Percentiles rank a stretch among this genome's conserved stretches.
Evolutionary conservation across 2,888 invertebrate genomes (phyloP).

Genomic region (Rhagonycha fulva): DNA sequence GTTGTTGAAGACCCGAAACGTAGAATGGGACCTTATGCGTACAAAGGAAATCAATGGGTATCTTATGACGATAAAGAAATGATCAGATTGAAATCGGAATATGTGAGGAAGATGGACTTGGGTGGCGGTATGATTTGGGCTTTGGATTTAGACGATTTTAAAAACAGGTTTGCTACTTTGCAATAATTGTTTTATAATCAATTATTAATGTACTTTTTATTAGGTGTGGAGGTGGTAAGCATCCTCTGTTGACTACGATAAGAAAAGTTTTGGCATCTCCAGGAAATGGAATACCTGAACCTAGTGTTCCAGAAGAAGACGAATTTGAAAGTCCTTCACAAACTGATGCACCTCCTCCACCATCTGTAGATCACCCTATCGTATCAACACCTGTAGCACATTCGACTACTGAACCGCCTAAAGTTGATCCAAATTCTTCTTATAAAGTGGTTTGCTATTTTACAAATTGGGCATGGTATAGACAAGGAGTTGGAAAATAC

Average conservation of each 20-base stretch:
- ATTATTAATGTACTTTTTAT: not conserved
- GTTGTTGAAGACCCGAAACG: conserved; percentile 77
- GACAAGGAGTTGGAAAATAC: conserved; percentile 80
- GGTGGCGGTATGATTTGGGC: conserved; percentile 94
- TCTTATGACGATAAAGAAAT: conserved; percentile 84
- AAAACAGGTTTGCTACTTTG: conserved; percentile 53
- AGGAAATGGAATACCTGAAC: conserved; percentile 42
- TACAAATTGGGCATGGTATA: conserved; percentile 94
- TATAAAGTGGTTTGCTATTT: conserved; percentile 90
- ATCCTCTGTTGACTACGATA: conserved; percentile 80
- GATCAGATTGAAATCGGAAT: conserved; percentile 78
- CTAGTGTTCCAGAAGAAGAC: conserved; percentile 30
- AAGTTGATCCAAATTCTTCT: conserved; percentile 43
- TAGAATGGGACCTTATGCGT: conserved; percentile 87
- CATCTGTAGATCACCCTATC: conserved; percentile 19
- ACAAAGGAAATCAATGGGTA: conserved; percentile 89
- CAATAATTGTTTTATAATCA: not conserved
- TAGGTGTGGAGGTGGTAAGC: conserved; percentile 77
- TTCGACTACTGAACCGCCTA: conserved; percentile 31
- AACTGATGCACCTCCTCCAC: not conserved
- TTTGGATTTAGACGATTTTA: conserved; percentile 85
- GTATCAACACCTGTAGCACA: conserved; percentile 27
- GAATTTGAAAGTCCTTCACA: conserved; percentile 16
- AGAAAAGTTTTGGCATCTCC: conserved; percentile 68
- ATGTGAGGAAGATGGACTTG: conserved; percentile 74